Evolutionary conservation across 2,797 vertebrate species (phyloP).

Genomic region (Paramormyrops hopkinsi): DNA sequence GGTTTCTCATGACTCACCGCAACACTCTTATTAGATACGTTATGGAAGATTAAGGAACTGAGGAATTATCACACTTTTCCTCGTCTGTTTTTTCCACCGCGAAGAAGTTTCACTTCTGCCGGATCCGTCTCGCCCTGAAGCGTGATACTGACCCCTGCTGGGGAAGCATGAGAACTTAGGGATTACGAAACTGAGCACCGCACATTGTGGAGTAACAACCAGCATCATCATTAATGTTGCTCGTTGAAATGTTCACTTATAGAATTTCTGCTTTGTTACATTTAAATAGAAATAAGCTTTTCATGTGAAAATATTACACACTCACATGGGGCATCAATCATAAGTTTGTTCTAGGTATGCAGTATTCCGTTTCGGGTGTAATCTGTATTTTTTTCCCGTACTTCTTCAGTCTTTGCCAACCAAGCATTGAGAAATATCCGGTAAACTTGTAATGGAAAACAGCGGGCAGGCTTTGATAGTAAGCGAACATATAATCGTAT

Average conservation of each 20-base stretch:
- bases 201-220: background rate
- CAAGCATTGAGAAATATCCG: constrained; percentile 3
- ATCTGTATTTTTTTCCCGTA: background rate
- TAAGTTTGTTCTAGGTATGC: background rate
- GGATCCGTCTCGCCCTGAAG: background rate
- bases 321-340: background rate
- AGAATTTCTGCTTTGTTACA: background rate
- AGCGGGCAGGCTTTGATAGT: background rate
- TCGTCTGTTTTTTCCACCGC: background rate
- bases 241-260: background rate
- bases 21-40: background rate
- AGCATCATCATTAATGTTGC: background rate
- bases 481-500: background rate
- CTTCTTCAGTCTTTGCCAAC: background rate
- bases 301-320: background rate
- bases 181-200: background rate
- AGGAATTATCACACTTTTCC: background rate
- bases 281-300: background rate
- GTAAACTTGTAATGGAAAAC: background rate
- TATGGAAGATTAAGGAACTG: background rate
- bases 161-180: constrained; percentile 24
- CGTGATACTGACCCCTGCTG: constrained; percentile 48
- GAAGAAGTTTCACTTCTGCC: background rate
- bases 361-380: background rate
- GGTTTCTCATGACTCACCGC: background rate